These are phyloP conservation scores for Ooceraea biroi DNA, from an alignment of 1,140 invertebrate species.

Conservation along the genomic window DNA sequence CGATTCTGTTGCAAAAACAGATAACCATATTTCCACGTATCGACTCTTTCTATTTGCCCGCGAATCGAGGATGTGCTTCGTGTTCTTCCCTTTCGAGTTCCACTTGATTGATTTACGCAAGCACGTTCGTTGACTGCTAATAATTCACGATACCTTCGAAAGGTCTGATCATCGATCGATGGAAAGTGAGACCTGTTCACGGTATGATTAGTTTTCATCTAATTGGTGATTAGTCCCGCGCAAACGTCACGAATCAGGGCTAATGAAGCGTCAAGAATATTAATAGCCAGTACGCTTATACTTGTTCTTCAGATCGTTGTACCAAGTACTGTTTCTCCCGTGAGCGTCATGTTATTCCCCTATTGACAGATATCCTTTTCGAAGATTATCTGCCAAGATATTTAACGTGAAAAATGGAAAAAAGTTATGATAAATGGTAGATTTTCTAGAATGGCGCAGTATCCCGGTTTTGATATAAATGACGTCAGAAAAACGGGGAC, in stretches of 20 bases:
- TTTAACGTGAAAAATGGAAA: background rate
- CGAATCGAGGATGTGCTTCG: background rate
- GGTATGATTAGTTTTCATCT: conserved; percentile 26
- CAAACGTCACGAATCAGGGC: conserved; percentile 16
- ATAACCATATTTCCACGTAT: conserved; percentile 15
- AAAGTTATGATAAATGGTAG: conserved; percentile 1
- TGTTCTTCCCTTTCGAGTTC: background rate
- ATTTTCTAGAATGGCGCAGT: background rate
- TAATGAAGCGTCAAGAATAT: conserved; percentile 12
- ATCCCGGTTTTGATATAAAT: background rate
- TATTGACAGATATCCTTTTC: conserved; percentile 6
- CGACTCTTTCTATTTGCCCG: background rate
- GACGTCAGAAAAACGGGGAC: conserved; percentile 4
- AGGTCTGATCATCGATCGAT: background rate
- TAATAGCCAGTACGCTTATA: background rate
- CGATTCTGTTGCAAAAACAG: background rate
- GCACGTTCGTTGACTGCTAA: background rate
- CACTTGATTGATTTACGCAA: conserved; percentile 36
- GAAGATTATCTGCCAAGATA: conserved; percentile 4
- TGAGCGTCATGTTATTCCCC: background rate
- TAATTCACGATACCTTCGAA: conserved; percentile 25
- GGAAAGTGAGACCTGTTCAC: background rate
- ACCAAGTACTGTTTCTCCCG: background rate
- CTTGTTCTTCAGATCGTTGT: background rate
- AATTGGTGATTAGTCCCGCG: conserved; percentile 27